Conservation (phyloP, 2,797 vertebrate genomes). For the Mus minutoides region DNA sequence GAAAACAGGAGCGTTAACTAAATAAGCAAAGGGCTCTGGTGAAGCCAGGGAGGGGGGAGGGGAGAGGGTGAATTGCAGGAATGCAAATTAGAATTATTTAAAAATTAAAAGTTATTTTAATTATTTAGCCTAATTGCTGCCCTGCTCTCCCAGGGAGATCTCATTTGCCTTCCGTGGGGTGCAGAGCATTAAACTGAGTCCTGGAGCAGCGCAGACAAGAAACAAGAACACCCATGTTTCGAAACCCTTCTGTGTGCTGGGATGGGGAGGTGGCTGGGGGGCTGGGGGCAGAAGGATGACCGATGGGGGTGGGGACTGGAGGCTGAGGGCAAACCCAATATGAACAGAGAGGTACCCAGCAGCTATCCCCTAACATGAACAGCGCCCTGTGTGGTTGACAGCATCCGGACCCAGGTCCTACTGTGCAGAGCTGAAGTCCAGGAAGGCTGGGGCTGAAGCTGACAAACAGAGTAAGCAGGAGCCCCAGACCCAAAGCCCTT, state of each 20-base stretch:
- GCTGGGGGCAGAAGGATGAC: not conserved
- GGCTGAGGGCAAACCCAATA: not conserved
- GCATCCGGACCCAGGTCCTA: not conserved
- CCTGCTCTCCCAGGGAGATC: constrained; percentile 57
- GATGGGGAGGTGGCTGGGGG: not conserved
- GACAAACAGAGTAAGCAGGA: not conserved
- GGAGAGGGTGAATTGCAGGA: constrained; percentile 51
- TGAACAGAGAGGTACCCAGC: constrained; percentile 7
- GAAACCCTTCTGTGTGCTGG: not conserved
- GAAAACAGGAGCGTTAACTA: not conserved
- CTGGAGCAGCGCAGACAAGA: not conserved
- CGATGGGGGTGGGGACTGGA: not conserved
- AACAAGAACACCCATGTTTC: not conserved
- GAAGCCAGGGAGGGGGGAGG: rapidly evolving
- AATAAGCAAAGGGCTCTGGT: not conserved
- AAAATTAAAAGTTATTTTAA: constrained; percentile 80
- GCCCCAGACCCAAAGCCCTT: not conserved
- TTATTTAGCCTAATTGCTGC: constrained; percentile 77
- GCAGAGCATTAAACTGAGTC: constrained; percentile 18
- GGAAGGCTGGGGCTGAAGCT: not conserved
- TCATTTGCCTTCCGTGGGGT: not conserved
- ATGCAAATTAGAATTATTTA: constrained; percentile 77
- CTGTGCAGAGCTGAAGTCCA: not conserved
- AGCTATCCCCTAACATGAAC: not conserved
- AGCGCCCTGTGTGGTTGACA: not conserved